These are phyloP conservation scores for Gambusia affinis DNA, from an alignment of 2,113 vertebrate species.

Conservation along the genomic window DNA sequence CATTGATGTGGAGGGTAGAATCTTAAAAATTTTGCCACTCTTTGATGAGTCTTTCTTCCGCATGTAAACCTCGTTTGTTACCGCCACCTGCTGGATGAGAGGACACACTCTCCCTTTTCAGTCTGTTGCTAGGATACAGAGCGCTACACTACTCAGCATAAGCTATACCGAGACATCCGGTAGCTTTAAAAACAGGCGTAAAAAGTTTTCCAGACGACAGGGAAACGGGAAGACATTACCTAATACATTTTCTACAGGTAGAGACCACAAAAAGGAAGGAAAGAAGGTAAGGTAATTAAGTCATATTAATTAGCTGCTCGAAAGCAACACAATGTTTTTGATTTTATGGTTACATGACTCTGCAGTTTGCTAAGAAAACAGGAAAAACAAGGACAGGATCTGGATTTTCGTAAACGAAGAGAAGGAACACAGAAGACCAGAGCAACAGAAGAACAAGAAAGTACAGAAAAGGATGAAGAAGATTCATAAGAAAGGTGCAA, in stretches of 20 bases:
- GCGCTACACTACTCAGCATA: constrained; percentile 20
- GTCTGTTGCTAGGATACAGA: constrained; percentile 67
- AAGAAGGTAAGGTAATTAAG: constrained; percentile 71
- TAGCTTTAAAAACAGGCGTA: neutral
- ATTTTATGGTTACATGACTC: neutral
- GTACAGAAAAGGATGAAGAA: too few relatives aligned
- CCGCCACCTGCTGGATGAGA: constrained; percentile 47
- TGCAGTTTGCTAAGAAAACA: neutral
- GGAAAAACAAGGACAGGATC: too few relatives aligned
- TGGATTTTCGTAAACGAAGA: too few relatives aligned
- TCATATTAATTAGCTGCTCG: neutral
- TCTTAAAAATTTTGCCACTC: constrained; percentile 17
- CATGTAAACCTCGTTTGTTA: neutral
- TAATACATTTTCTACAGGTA: constrained; percentile 78
- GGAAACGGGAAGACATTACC: constrained; percentile 29
- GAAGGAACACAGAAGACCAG: too few relatives aligned
- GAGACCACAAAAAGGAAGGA: constrained; percentile 54
- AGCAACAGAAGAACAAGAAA: too few relatives aligned
- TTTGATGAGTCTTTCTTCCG: constrained; percentile 23
- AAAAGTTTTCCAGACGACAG: neutral
- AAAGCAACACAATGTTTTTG: neutral
- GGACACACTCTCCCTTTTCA: neutral
- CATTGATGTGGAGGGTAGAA: neutral
- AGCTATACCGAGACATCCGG: neutral
- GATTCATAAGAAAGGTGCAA: too few relatives aligned